Evolutionary conservation across 1,140 invertebrate genomes (phyloP), one percentile per base, ranked within the genome.

Genomic region (Drosophila paulistorum): DNA sequence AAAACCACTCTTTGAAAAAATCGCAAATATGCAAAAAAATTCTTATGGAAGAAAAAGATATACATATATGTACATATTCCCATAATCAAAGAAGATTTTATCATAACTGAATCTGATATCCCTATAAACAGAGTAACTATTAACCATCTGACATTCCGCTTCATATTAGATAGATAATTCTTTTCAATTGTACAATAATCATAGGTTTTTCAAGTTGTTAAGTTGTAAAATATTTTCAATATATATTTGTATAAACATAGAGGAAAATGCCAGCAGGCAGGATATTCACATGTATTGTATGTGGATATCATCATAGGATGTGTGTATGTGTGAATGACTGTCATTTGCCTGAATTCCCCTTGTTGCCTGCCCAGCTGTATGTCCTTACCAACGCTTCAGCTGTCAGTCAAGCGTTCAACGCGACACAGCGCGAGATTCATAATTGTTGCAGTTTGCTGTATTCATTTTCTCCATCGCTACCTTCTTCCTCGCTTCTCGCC

Each of bases 341-440:
- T 68, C 80, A 69, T 68, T 69, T 59, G 55, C 26, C 67, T 54
- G 69, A 42, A 54, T 68, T 71, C 41, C 35, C 23, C 68, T 23
- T 33, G 48, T 48, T 51, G 71, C 55, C 61, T 20, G 65, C 30
- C 35, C 10, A 3, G 35, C 6, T 30, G 30, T 6, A 35, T 39
- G 57, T 77, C 79, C 72, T 76, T 68, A 79, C 61, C 77, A 87
- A 48, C 74, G 76, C 70, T 87, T 87, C 83, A 86, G 69, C 79
- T 83, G 84, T 80, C 83, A 71, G 76, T 73, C 79, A 82, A 69
- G 69, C 69, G 65, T 69, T 87, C 79, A 83, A 71, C 72, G 84
- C 72, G 83, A 63, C 83, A 71, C 68, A 76, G 68, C 72, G 68
- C 75, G 81, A 83, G 76, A 89, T 87, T 87, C 80, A 87, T 87